These are phyloP conservation scores for Limnothrissa miodon DNA, from an alignment of 2,113 vertebrate genomes.

Conservation along the genomic window DNA sequence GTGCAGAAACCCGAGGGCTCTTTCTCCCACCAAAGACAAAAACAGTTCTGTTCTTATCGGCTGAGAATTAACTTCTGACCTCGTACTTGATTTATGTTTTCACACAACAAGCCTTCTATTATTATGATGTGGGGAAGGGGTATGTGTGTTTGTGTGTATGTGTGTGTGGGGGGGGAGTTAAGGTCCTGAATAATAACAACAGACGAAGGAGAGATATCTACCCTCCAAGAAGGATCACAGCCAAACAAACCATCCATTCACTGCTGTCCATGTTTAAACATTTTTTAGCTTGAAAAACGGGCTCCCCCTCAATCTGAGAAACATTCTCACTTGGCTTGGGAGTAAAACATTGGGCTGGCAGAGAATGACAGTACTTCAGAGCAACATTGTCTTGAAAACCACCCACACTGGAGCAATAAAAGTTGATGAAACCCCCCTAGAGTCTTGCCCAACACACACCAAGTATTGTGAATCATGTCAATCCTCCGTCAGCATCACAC, in stretches of 20 bases:
- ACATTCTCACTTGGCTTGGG: not conserved
- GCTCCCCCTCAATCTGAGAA: not conserved
- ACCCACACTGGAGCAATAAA: not conserved
- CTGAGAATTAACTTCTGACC: constrained; percentile 2
- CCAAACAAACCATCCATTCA: not conserved
- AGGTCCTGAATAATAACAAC: not conserved
- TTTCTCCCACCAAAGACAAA: not conserved
- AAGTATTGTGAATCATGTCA: not conserved
- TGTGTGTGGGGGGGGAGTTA: not conserved
- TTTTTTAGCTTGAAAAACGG: not conserved
- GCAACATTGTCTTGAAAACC: constrained; percentile 24
- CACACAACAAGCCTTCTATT: not conserved
- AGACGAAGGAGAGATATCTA: not conserved
- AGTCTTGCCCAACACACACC: not conserved
- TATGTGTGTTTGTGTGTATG: not conserved
- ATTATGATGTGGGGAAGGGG: not conserved
- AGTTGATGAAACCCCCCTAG: constrained; percentile 24
- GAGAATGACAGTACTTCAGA: constrained; percentile 21
- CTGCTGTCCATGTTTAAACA: not conserved
- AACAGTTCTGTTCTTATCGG: not conserved
- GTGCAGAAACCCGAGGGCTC: not conserved
- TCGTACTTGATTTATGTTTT: not conserved
- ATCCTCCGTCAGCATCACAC: not conserved
- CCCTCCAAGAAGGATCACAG: not conserved
- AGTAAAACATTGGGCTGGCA: not conserved